Evolutionary conservation across 1,140 invertebrate species (phyloP).

Genomic region (Aphidius gifuensis): DNA sequence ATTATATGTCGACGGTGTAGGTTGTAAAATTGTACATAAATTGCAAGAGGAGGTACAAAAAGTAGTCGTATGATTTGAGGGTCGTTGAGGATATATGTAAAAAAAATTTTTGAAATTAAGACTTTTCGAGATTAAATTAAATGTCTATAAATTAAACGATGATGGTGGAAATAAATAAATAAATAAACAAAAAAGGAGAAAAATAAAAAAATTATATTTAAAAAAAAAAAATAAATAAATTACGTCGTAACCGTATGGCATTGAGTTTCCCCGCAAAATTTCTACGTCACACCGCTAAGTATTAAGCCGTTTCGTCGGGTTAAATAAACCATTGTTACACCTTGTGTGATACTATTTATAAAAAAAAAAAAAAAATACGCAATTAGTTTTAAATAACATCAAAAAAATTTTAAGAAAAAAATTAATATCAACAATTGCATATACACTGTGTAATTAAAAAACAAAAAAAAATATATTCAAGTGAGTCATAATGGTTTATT

Average conservation of each 20-base stretch:
- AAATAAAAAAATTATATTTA: constrained; percentile 37
- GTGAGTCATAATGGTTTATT: no score
- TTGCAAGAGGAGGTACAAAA: constrained; percentile 54
- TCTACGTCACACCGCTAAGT: constrained; percentile 43
- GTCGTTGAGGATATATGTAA: constrained; percentile 26
- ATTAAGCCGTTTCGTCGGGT: constrained; percentile 38
- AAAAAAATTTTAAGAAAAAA: no score
- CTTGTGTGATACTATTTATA: constrained; percentile 13
- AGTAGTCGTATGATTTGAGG: constrained; percentile 40
- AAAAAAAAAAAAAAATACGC: no score
- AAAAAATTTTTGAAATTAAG: constrained; percentile 12
- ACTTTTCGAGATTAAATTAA: constrained; percentile 21
- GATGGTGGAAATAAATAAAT: constrained; percentile 20
- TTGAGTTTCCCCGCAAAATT: constrained; percentile 40
- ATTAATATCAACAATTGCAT: no score
- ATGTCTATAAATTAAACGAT: constrained; percentile 24
- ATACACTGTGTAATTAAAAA: not conserved
- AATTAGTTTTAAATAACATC: not conserved
- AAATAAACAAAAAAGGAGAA: constrained; percentile 28
- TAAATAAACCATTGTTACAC: constrained; percentile 35
- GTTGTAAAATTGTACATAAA: constrained; percentile 59
- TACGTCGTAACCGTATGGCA: constrained; percentile 37
- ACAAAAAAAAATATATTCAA: constrained; percentile 2
- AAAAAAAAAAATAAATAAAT: constrained; percentile 28
- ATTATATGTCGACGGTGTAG: constrained; percentile 57